Evolutionary conservation across 2,888 invertebrate genomes (phyloP).

Genomic region (Pristionchus entomophagus): DNA sequence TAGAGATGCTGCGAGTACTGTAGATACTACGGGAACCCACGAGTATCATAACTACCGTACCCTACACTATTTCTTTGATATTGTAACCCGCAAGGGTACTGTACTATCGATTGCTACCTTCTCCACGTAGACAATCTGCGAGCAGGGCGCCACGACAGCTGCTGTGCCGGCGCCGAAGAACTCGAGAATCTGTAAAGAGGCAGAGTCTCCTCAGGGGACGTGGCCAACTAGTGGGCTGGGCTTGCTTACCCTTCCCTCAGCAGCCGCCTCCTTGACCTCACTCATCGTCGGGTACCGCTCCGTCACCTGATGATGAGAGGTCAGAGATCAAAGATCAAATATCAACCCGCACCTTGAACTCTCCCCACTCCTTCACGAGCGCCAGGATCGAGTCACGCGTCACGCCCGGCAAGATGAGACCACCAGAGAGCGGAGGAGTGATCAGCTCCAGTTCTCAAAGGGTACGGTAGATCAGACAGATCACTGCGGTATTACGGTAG

Average conservation of each 20-base stretch:
- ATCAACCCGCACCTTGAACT: constrained; percentile 40
- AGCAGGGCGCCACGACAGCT: constrained; percentile 91
- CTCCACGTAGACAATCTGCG: constrained; percentile 84
- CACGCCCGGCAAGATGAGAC: constrained; percentile 93
- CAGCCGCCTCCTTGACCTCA: constrained; percentile 83
- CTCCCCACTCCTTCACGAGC: constrained; percentile 85
- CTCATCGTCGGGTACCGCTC: constrained; percentile 88
- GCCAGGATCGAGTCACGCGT: constrained; percentile 89
- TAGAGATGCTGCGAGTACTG: no score
- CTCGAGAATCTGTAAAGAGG: constrained; percentile 85
- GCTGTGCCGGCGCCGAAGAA: constrained; percentile 98
- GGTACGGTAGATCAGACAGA: not conserved
- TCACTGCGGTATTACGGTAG: not conserved
- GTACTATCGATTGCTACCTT: no score
- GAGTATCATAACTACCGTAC: no score
- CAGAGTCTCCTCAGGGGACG: not conserved
- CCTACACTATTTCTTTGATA: no score
- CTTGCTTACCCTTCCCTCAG: constrained; percentile 86
- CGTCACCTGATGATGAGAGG: constrained; percentile 80
- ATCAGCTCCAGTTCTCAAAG: constrained; percentile 87
- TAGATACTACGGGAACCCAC: no score
- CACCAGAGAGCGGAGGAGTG: constrained; percentile 89
- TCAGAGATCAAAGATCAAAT: not conserved
- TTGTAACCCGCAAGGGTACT: no score
- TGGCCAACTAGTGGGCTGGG: not conserved